These are phyloP conservation scores for Sycophila texana DNA, from an alignment of 2,888 invertebrate genomes.

Conservation along the genomic window DNA sequence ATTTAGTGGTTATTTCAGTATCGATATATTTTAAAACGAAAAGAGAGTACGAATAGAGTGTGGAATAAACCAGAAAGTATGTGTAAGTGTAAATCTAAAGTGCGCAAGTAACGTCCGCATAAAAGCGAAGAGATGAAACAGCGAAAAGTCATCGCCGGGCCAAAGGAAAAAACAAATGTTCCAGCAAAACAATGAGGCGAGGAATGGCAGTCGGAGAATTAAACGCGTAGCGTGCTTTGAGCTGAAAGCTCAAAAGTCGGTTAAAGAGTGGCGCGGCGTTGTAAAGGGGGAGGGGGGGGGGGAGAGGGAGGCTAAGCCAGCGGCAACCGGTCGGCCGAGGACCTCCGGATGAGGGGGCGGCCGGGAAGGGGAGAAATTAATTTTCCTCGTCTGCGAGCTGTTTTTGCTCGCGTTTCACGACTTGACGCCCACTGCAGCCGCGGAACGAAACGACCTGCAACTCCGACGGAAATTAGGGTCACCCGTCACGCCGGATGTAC, in stretches of 20 bases:
- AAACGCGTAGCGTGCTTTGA: slow-evolving; percentile 13
- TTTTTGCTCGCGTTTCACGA: slow-evolving; percentile 51
- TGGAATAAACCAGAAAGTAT: no score
- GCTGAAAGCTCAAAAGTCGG: slow-evolving; percentile 35
- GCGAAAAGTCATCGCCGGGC: background rate
- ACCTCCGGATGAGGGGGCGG: background rate
- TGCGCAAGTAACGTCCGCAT: background rate
- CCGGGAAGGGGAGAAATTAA: slow-evolving; percentile 41
- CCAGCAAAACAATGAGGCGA: slow-evolving; percentile 18
- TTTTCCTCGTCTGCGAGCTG: slow-evolving; percentile 48
- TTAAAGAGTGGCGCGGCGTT: slow-evolving; percentile 29
- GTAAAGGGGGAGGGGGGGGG: slow-evolving; percentile 15
- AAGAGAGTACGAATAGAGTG: no score
- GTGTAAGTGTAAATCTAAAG: no score
- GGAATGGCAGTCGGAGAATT: slow-evolving; percentile 1
- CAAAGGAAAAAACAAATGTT: slow-evolving; percentile 21
- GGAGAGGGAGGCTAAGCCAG: slow-evolving; percentile 19
- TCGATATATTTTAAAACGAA: no score
- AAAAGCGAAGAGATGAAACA: slow-evolving; percentile 26
- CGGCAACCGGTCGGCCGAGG: slow-evolving; percentile 2
- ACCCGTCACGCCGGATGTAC: slow-evolving; percentile 45
- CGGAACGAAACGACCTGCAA: slow-evolving; percentile 45
- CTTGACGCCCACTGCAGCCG: slow-evolving; percentile 40
- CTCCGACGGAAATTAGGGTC: slow-evolving; percentile 48
- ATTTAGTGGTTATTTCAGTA: no score